Evolutionary conservation across 2,797 vertebrate genomes (phyloP), one percentile per base, ranked within the genome.

Genomic region (Gouania willdenowi): DNA sequence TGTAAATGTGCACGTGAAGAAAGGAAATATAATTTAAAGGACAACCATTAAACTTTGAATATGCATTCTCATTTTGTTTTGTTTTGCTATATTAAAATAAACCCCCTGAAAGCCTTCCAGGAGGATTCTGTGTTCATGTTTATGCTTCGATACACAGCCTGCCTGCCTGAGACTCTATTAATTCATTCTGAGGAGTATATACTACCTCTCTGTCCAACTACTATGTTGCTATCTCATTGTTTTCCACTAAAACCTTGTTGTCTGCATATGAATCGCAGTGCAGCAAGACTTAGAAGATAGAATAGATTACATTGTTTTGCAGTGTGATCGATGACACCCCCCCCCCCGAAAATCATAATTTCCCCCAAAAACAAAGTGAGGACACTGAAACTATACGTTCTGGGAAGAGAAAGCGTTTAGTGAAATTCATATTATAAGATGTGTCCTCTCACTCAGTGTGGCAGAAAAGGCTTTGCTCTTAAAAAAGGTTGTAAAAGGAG

Each of bases 231-330:
- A n/a, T 48, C 33, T 71, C 23, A 44, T 48, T 66, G 55, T 55
- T 46, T 19, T 1, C 3, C 14, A 10, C 30, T 35, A 37, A 58
- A 75, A 72, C 49, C 5, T 6, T 26, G 37, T 47, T 47, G 48
- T 58, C 51, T 66, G 60, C 50, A 67, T 67, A 63, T 58, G 67
- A 68, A 76, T 73, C 64, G 43, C 41, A 26, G 51, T 10, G 13
- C 43, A 48, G 53, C 42, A 40, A 58, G 48, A 58, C 57, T 61
- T 69, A 58, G 50, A 53, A 68, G 62, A 65, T 70, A 28, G 53
- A 71, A 72, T 61, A 68, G 74, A 70, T 82, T 58, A 75, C 60
- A 60, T 67, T 70, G 58, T 68, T 68, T 55, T 58, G 70, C 61
- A 46, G 58, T 26, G 17, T 78, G 66, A 77, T 77, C 47, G 52